These are phyloP conservation scores for Myxocyprinus asiaticus DNA, from an alignment of 2,113 vertebrate genomes.

Conservation along the genomic window DNA sequence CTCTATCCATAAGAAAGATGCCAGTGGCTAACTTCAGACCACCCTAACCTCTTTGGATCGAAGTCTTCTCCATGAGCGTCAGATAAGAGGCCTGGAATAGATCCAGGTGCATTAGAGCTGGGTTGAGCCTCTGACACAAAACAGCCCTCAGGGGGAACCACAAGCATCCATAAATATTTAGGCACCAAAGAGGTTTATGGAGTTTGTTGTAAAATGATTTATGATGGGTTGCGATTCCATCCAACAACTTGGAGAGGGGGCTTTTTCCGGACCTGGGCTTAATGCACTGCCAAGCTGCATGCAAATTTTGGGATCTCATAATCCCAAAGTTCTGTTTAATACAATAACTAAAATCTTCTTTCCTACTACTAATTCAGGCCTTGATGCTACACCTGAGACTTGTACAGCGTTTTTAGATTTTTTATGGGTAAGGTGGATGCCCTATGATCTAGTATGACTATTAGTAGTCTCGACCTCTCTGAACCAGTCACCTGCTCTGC, in stretches of 20 bases:
- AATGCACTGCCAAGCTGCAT: constrained; percentile 50
- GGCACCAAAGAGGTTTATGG: constrained; percentile 77
- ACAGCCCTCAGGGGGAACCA: constrained; percentile 74
- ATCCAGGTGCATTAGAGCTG: constrained; percentile 72
- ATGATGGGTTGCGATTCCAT: constrained; percentile 67
- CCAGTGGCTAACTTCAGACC: constrained; percentile 48
- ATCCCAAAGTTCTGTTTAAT: too few relatives aligned
- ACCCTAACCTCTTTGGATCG: constrained; percentile 58
- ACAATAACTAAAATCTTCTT: too few relatives aligned
- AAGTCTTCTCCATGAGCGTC: constrained; percentile 59
- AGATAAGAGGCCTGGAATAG: constrained; percentile 73
- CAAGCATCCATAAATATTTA: constrained; percentile 82
- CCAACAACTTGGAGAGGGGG: constrained; percentile 57
- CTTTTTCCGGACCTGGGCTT: constrained; percentile 27
- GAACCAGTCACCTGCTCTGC: too few relatives aligned
- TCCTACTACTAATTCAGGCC: too few relatives aligned
- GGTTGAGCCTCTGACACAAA: constrained; percentile 70
- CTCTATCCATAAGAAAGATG: constrained; percentile 37
- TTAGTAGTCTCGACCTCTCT: too few relatives aligned
- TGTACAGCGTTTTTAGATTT: too few relatives aligned
- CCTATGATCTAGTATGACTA: too few relatives aligned
- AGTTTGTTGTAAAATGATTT: constrained; percentile 82
- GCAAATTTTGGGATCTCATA: constrained; percentile 26
- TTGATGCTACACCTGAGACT: too few relatives aligned
- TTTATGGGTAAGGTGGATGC: too few relatives aligned